Evolutionary conservation across 2,888 invertebrate species (phyloP), one percentile per base, ranked within the genome.

Genomic region (Melangyna quadrimaculata): DNA sequence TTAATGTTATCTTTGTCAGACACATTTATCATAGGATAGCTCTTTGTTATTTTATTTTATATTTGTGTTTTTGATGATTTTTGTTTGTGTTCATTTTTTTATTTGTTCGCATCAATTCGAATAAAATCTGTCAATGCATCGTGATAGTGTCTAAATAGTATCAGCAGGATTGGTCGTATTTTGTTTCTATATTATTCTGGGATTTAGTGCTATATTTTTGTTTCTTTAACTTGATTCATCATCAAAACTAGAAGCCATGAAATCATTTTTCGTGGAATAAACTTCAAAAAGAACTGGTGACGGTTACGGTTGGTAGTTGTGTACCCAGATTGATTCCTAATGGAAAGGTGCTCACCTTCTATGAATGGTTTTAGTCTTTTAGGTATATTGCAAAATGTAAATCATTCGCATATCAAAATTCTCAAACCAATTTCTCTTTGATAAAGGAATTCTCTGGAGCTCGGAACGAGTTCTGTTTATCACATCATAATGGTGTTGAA

Each of bases 181-280:
- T 1, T 55, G 32, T 55, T 53, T 9, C 1, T 32, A 1, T 10
- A 53, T n/a, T 3, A 17, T 19, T 55, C 14, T n/a, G 24, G 22
- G 48, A 57, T 37, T 51, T 51, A 1, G 51, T 14, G n/a, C 1
- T n/a, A n/a, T n/a, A 1, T 51, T 51, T 24, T 51, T 51, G 7
- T 48, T 12, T 22, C 12, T 1, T 14, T 7, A 29, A 22, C 3
- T 43, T 19, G 24, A 61, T 51, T 77, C 51, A 61, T 61, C 48
- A 61, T 32, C 27, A 55, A 51, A 40, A 53, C 14, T 61, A 59
- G 29, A 77, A 27, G n/a, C 19, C 37, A 40, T 65, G 37, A 65
- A 65, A 37, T 55, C n/a, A n/a, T 29, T 22, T 29, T 53, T 37
- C 53, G 14, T 48, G 14, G 3, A 5, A 37, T 8, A 27, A 37